Percentiles rank a stretch among this genome's conserved stretches.
These are phyloP conservation scores for Parnassius glacialis DNA, from an alignment of 2,888 invertebrate genomes.

Conservation along the genomic window DNA sequence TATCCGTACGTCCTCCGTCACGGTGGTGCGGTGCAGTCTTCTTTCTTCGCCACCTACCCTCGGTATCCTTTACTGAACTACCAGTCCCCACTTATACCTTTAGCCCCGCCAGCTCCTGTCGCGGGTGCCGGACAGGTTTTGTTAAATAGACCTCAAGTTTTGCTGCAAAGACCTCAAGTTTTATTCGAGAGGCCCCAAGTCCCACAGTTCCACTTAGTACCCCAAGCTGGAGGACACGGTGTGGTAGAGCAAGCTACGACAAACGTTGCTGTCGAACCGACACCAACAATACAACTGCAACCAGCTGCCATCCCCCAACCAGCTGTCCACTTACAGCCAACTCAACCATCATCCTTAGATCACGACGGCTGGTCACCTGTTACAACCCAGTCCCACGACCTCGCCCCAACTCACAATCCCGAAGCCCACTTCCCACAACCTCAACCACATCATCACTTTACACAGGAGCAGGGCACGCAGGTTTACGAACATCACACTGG, in stretches of 20 bases:
- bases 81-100: constrained; percentile 48
- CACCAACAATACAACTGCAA: constrained; percentile 37
- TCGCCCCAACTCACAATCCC: constrained; percentile 35
- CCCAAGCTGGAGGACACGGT: constrained; percentile 40
- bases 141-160: constrained; percentile 50
- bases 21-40: constrained; percentile 69
- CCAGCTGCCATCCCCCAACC: constrained; percentile 40
- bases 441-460: constrained; percentile 54
- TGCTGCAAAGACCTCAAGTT: constrained; percentile 41
- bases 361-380: constrained; percentile 72
- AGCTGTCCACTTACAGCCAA: constrained; percentile 35
- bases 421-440: constrained; percentile 44
- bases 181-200: constrained; percentile 52
- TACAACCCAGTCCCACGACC: constrained; percentile 51
- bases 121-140: constrained; percentile 37
- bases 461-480: constrained; percentile 65
- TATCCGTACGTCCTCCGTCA: constrained; percentile 66
- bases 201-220: constrained; percentile 49
- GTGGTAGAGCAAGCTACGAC: constrained; percentile 47
- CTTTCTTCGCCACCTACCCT: constrained; percentile 70
- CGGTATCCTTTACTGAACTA: constrained; percentile 65
- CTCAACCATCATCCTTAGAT: constrained; percentile 48
- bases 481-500: constrained; percentile 64
- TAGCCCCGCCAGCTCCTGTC: constrained; percentile 32
- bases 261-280: constrained; percentile 40